Percentiles rank a stretch among this genome's conserved stretches.
These are phyloP conservation scores for Pediacus dermestoides DNA, from an alignment of 2,888 invertebrate genomes.

Conservation along the genomic window DNA sequence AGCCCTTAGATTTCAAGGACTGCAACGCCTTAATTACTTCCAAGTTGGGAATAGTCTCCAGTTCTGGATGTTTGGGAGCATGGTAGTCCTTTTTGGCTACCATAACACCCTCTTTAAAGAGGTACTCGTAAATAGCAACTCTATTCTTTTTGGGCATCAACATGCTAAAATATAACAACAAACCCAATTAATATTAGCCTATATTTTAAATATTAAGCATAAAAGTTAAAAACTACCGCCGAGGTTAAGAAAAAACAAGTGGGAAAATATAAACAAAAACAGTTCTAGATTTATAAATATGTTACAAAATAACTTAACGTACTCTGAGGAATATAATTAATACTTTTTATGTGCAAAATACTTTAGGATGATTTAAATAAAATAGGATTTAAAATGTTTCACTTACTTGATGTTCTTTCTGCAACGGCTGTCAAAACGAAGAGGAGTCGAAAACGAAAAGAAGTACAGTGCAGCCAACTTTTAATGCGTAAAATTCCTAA, in stretches of 20 bases:
- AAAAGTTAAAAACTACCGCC: no score
- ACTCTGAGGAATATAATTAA: no score
- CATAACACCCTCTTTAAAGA: conserved; percentile 99
- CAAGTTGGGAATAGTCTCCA: conserved; percentile 92
- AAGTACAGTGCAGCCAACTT: background rate
- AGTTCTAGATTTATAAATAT: no score
- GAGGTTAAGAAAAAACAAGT: conserved; percentile 5
- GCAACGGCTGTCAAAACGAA: conserved; percentile 16
- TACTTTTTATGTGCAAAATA: no score
- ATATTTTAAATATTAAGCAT: no score
- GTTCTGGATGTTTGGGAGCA: conserved; percentile 95
- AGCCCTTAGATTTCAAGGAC: conserved; percentile 93
- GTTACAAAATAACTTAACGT: conserved; percentile 8
- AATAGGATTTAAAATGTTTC: background rate
- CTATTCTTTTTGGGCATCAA: conserved; percentile 99
- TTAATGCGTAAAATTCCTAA: no score
- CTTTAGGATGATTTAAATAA: conserved; percentile 13
- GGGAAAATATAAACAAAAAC: background rate
- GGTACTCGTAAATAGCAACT: conserved; percentile 93
- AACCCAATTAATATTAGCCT: no score
- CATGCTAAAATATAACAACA: conserved; percentile 78
- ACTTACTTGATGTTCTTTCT: conserved; percentile 14
- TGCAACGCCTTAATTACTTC: conserved; percentile 98
- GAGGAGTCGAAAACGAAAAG: conserved; percentile 3
- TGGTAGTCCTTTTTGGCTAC: conserved; percentile 99